Conservation (phyloP, 1,140 invertebrate species). For the Zaprionus inermis region DNA sequence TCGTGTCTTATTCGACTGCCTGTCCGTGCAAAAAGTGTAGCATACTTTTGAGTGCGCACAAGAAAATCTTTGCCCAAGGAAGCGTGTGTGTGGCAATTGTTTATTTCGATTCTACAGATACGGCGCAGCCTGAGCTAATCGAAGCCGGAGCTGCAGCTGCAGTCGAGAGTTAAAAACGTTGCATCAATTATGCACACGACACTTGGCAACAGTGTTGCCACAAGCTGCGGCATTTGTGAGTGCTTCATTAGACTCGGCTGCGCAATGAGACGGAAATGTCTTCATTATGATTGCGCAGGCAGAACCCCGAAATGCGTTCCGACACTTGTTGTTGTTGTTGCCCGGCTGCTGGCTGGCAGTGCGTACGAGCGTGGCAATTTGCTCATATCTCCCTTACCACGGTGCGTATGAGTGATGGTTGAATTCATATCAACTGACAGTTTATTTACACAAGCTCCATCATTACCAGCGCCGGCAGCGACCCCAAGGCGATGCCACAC, state of each 20-base stretch:
- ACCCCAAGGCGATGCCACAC: slow-evolving; percentile 24
- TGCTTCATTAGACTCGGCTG: slow-evolving; percentile 57
- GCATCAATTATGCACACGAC: slow-evolving; percentile 40
- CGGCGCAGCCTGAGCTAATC: not conserved
- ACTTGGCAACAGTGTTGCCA: slow-evolving; percentile 14
- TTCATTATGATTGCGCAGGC: slow-evolving; percentile 73
- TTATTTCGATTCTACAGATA: slow-evolving; percentile 44
- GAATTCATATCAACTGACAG: slow-evolving; percentile 79
- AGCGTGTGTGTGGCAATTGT: not conserved
- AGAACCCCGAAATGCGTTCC: slow-evolving; percentile 63
- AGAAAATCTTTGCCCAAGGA: slow-evolving; percentile 69
- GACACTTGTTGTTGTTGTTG: slow-evolving; percentile 31
- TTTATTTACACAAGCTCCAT: slow-evolving; percentile 78
- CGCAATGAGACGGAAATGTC: slow-evolving; percentile 77
- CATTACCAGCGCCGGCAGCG: slow-evolving; percentile 54
- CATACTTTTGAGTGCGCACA: slow-evolving; percentile 59
- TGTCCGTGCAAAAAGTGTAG: slow-evolving; percentile 36
- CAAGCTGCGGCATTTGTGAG: slow-evolving; percentile 27
- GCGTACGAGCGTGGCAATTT: slow-evolving; percentile 75
- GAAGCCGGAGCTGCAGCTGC: slow-evolving; percentile 8
- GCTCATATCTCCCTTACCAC: slow-evolving; percentile 32
- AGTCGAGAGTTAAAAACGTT: slow-evolving; percentile 35
- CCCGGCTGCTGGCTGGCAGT: slow-evolving; percentile 47
- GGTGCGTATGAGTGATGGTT: slow-evolving; percentile 73
- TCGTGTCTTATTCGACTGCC: slow-evolving; percentile 63